phyloP scores from a whole-genome alignment of 2,113 vertebrate species.

The Salvelinus alpinus region DNA sequence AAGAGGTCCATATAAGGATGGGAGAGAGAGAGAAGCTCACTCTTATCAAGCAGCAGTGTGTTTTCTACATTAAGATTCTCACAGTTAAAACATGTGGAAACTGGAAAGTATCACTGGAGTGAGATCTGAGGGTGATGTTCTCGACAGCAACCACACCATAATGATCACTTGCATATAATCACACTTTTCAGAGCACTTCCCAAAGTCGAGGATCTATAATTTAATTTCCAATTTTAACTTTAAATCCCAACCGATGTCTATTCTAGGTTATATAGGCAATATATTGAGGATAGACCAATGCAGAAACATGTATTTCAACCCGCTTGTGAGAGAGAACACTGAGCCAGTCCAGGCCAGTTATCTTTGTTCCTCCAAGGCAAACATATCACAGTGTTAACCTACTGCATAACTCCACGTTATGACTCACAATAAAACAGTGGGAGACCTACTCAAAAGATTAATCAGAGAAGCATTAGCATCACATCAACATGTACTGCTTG shows the following conservation, averaged over 20 bases:
- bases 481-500: too few species aligned
- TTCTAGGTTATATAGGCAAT: slow-evolving; percentile 22
- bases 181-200: slow-evolving; percentile 37
- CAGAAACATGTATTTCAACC: not conserved
- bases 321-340: slow-evolving; percentile 13
- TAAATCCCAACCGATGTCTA: slow-evolving; percentile 43
- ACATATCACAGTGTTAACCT: slow-evolving; percentile 13
- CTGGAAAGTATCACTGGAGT: slow-evolving; percentile 47
- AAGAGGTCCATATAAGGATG: slow-evolving; percentile 51
- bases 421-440: not conserved
- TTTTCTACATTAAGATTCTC: slow-evolving; percentile 39
- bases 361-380: not conserved
- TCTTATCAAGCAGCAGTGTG: slow-evolving; percentile 57
- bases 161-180: slow-evolving; percentile 55
- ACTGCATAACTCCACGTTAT: not conserved
- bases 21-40: too few species aligned
- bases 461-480: too few species aligned
- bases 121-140: slow-evolving; percentile 53
- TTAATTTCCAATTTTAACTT: slow-evolving; percentile 59
- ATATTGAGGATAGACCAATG: not conserved
- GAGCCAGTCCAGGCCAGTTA: not conserved
- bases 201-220: slow-evolving; percentile 61
- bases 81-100: slow-evolving; percentile 47
- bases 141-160: slow-evolving; percentile 52
- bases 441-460: too few species aligned